Base-by-base conservation (phyloP, 2,113 vertebrate species). In the Pampusana beccarii region DNA sequence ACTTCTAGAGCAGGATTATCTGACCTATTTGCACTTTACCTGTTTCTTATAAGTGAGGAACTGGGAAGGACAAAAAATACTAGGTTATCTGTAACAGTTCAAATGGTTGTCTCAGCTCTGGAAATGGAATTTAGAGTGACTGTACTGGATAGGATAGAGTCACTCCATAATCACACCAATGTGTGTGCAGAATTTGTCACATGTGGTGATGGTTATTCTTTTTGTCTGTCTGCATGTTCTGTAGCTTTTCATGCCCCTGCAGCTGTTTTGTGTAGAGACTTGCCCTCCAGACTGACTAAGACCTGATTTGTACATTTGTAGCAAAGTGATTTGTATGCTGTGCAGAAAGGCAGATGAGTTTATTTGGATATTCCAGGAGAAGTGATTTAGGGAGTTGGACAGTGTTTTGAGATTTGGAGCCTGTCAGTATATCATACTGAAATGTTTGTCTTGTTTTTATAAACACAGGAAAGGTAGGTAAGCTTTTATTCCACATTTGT, bases 381-480 rank as follows among this genome's bases (percentile, higher is more conserved):
- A 70, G 62, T 31, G 56, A 74, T 79, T 75, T 70, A 80, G 92
- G 91, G 92, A 71, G 64, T 57, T 88, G 91, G 66, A 96, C 78
- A 77, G 93, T 40, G 93, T 96, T 95, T 80, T 6, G 93, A 86
- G 93, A 95, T 81, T 82, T 86, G 71, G 61, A 84, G 61, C 53
- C 57, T 77, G 17, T 90, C 56, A 53, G 78, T 82, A 60, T 78
- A 95, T 82, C 85, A 90, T 88, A 65, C 77, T 88, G 92, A 97
- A 94, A 78, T 96, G 95, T 97, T 97, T 97, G 84, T 74, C 77
- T 85, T 96, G 95, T 96, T 97, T 98, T 96, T 97, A 96, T 97
- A 97, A 98, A 98, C 96, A 97, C 93, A 94, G 97, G 93, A 97
- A 97, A 97, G 97, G 90, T 75, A 51, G 82, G 83, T 50, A 67